Evolutionary conservation across 2,797 vertebrate genomes (phyloP).

Genomic region (Acanthurus tractus): DNA sequence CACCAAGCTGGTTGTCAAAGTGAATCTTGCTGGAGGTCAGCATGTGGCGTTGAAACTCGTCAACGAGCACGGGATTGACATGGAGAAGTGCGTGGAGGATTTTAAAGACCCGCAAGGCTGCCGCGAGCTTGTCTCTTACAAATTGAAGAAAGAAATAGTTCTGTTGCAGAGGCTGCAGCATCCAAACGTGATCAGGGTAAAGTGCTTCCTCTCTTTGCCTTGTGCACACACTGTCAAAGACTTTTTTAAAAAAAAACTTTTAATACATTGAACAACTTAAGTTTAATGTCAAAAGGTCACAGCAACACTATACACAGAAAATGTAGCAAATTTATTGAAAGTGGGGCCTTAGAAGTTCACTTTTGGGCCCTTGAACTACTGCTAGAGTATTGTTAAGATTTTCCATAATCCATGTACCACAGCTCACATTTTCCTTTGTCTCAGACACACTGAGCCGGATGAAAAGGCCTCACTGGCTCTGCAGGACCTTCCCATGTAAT

Average conservation of each 20-base stretch:
- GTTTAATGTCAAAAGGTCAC: not conserved
- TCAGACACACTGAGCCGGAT: constrained; percentile 39
- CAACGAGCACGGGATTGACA: constrained; percentile 88
- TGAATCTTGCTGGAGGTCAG: constrained; percentile 80
- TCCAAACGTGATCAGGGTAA: constrained; percentile 91
- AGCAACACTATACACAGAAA: not conserved
- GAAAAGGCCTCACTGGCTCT: constrained; percentile 65
- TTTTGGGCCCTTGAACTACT: constrained; percentile 15
- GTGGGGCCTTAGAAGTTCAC: not conserved
- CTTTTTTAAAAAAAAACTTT: not conserved
- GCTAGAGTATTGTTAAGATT: constrained; percentile 46
- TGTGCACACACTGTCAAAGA: not conserved
- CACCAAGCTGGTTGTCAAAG: constrained; percentile 90
- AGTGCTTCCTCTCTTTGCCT: not conserved
- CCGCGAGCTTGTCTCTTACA: constrained; percentile 89
- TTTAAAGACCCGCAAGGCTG: constrained; percentile 87
- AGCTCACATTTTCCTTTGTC: constrained; percentile 75
- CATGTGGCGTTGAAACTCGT: constrained; percentile 89
- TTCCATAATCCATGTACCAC: constrained; percentile 59
- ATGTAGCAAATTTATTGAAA: not conserved
- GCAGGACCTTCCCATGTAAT: constrained; percentile 76
- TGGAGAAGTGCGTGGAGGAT: constrained; percentile 87
- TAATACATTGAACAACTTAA: not conserved
- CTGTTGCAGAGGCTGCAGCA: constrained; percentile 88
- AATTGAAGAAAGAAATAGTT: constrained; percentile 90